A percentile compares a stretch with the other conserved stretches of the same genome.
These are phyloP conservation scores for Drosophila parabipectinata DNA, from an alignment of 1,140 invertebrate species.

Conservation along the genomic window DNA sequence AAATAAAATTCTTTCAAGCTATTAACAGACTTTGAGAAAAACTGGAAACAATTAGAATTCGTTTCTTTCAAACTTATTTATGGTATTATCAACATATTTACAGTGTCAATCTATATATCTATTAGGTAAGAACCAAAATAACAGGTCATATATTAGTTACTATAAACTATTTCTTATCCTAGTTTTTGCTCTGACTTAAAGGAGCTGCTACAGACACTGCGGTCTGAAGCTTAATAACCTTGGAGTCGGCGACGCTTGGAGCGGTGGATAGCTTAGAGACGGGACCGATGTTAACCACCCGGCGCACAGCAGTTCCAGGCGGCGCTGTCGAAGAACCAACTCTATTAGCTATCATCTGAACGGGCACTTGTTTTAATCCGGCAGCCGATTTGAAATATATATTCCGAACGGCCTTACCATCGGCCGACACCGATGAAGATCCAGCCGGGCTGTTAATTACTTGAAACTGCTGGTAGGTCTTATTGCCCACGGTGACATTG, in stretches of 20 bases:
- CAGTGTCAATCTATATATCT: slow-evolving; percentile 1
- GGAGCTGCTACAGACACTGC: background rate
- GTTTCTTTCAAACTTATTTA: slow-evolving; percentile 4
- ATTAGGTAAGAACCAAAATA: background rate
- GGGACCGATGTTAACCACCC: slow-evolving; percentile 54
- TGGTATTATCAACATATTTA: slow-evolving; percentile 30
- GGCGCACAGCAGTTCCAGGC: slow-evolving; percentile 53
- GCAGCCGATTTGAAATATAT: slow-evolving; percentile 54
- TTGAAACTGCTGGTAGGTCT: slow-evolving; percentile 58
- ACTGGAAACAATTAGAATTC: background rate
- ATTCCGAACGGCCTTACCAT: slow-evolving; percentile 55
- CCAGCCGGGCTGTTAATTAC: slow-evolving; percentile 47
- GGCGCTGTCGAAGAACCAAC: background rate
- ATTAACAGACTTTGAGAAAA: background rate
- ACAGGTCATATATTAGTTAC: background rate
- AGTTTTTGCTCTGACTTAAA: slow-evolving; percentile 9
- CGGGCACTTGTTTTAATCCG: slow-evolving; percentile 57
- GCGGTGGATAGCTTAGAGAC: slow-evolving; percentile 35
- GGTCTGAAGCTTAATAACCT: slow-evolving; percentile 43
- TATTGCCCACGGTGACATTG: slow-evolving; percentile 38
- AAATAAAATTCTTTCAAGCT: slow-evolving; percentile 23
- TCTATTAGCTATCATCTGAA: slow-evolving; percentile 60
- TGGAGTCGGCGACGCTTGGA: slow-evolving; percentile 14
- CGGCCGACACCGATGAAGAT: slow-evolving; percentile 12
- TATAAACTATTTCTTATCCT: background rate